These are phyloP conservation scores for Molanna angustata DNA, from an alignment of 2,888 invertebrate species.

Conservation along the genomic window DNA sequence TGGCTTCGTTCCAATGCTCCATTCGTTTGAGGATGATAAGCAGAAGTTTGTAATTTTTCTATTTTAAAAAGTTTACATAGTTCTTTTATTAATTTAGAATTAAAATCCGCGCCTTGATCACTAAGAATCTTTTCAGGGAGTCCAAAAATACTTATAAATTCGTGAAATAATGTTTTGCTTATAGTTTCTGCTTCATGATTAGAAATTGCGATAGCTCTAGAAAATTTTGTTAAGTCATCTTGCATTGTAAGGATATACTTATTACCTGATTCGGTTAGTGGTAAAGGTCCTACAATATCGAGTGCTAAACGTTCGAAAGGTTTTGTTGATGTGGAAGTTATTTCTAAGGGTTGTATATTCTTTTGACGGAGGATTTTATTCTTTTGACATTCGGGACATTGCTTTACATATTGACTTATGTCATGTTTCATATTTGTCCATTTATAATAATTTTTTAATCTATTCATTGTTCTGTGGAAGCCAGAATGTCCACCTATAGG, in stretches of 20 bases:
- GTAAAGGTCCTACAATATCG: slow-evolving; percentile 39
- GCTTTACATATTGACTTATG: slow-evolving; percentile 28
- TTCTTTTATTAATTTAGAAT: slow-evolving; percentile 35
- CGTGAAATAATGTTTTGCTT: slow-evolving; percentile 33
- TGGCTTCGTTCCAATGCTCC: slow-evolving; percentile 38
- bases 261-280: slow-evolving; percentile 36
- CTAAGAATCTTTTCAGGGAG: slow-evolving; percentile 53
- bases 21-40: slow-evolving; percentile 37
- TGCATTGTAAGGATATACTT: slow-evolving; percentile 38
- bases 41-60: slow-evolving; percentile 36
- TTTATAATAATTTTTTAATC: slow-evolving; percentile 19
- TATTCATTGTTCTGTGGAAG: slow-evolving; percentile 33
- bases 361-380: slow-evolving; percentile 35
- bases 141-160: slow-evolving; percentile 32
- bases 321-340: slow-evolving; percentile 34
- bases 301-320: slow-evolving; percentile 36
- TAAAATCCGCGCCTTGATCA: slow-evolving; percentile 52
- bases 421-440: slow-evolving; percentile 25
- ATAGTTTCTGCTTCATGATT: slow-evolving; percentile 38
- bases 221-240: slow-evolving; percentile 39
- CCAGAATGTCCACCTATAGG: slow-evolving; percentile 32
- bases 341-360: slow-evolving; percentile 36
- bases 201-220: slow-evolving; percentile 36
- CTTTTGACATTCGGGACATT: slow-evolving; percentile 37
- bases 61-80: slow-evolving; percentile 36